phyloP scores from a whole-genome alignment of 1,140 invertebrate species.

The Leptinotarsa defecta region DNA sequence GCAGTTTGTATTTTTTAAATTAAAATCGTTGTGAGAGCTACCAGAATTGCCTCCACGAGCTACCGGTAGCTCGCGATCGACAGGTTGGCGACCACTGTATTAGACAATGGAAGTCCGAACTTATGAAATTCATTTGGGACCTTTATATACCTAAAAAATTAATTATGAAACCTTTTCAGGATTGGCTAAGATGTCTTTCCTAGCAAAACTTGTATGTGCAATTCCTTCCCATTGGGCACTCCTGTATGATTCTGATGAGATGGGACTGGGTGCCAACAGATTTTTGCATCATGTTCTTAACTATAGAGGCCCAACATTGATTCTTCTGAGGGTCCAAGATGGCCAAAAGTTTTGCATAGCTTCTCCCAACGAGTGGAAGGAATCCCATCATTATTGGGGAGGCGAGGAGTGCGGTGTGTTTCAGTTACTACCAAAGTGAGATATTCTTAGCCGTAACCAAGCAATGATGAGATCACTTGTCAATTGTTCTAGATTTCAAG shows the following conservation, averaged over 20 bases:
- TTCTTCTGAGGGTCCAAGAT: slow-evolving; percentile 71
- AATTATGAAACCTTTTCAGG: slow-evolving; percentile 29
- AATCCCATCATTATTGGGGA: slow-evolving; percentile 84
- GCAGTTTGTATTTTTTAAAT: too few species aligned
- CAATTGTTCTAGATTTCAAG: slow-evolving; percentile 61
- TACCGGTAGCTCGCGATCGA: too few species aligned
- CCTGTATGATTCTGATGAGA: slow-evolving; percentile 81
- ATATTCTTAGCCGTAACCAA: slow-evolving; percentile 16
- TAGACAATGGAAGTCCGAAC: too few species aligned
- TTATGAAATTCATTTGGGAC: too few species aligned
- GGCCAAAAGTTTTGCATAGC: slow-evolving; percentile 78
- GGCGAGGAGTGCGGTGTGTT: slow-evolving; percentile 75
- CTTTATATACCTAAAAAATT: too few species aligned
- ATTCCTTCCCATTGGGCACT: slow-evolving; percentile 81
- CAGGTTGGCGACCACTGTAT: too few species aligned
- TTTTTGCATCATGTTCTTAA: slow-evolving; percentile 86
- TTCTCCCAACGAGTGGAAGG: slow-evolving; percentile 81
- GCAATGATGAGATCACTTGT: too few species aligned
- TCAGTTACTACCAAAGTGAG: slow-evolving; percentile 79
- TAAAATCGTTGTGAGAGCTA: too few species aligned
- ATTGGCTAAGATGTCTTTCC: slow-evolving; percentile 63
- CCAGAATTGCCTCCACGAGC: too few species aligned
- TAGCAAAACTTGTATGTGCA: slow-evolving; percentile 67
- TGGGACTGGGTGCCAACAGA: slow-evolving; percentile 84
- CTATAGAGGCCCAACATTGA: slow-evolving; percentile 82